A percentile compares a stretch with the other conserved stretches of the same genome.
phyloP scores from a whole-genome alignment of 2,888 invertebrate species.

The Bhutanitis thaidina region DNA sequence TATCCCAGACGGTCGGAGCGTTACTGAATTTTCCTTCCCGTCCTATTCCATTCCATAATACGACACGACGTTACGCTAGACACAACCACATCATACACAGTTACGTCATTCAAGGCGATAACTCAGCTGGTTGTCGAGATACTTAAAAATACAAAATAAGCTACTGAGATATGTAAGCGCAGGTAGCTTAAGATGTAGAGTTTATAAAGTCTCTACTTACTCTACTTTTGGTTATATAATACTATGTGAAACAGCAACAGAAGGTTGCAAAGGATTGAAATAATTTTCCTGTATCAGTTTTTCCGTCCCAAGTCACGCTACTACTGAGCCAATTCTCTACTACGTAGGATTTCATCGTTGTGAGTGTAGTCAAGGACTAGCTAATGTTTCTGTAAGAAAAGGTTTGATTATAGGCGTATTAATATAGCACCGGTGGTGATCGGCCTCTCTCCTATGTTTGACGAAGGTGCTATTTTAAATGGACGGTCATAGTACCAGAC shows the following conservation, averaged over 20 bases:
- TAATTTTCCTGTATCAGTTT: too few relatives aligned
- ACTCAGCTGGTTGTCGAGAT: constrained; percentile 9
- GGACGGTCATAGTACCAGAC: too few relatives aligned
- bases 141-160: background rate
- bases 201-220: background rate
- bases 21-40: constrained; percentile 13
- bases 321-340: too few relatives aligned
- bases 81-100: constrained; percentile 9
- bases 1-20: background rate
- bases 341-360: too few relatives aligned
- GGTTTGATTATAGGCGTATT: too few relatives aligned
- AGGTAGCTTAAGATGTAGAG: background rate
- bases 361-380: too few relatives aligned
- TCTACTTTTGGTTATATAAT: background rate
- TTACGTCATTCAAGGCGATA: constrained; percentile 14
- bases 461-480: too few relatives aligned
- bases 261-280: too few relatives aligned
- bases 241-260: background rate
- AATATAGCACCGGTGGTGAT: too few relatives aligned
- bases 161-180: background rate
- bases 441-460: too few relatives aligned
- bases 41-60: background rate
- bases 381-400: too few relatives aligned
- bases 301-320: too few relatives aligned
- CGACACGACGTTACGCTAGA: constrained; percentile 15